Evolutionary conservation across 2,113 vertebrate species (phyloP), one percentile per base, ranked within the genome.

Genomic region (Phasianus colchicus): DNA sequence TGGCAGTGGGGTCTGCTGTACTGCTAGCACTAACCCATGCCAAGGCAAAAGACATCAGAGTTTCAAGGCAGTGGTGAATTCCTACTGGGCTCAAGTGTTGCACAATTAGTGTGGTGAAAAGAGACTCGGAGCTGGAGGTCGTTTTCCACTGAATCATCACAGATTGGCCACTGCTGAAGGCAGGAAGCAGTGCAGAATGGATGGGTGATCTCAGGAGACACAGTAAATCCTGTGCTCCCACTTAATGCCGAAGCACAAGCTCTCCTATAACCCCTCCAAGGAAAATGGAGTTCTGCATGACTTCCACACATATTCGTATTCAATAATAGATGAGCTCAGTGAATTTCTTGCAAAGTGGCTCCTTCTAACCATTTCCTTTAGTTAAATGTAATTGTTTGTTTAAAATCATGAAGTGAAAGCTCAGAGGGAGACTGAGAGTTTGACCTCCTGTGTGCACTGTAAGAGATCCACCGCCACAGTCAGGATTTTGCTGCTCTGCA

Each of bases 331-430:
- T 90, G 80, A 94, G 76, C 91, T 92, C 73, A 58, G 47, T 65
- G 65, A 92, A 40, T 6, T 95, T 48, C 65, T 20, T 52, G 85
- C 50, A 71, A 70, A 94, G 71, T 7, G 63, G 64, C 81, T 80
- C 42, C 87, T 96, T 92, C 89, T 87, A 92, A 81, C 71, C 86
- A 86, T 91, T 94, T 83, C 72, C 85, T 72, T 86, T 74, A 77
- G 91, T 95, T 91, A 81, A 79, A 83, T 48, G 34, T 47, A 86
- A 86, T 83, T 80, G 50, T 92, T 95, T 91, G 67, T 89, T 93
- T 88, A 93, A 86, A 92, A 86, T 21, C 14, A 1, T 86, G 69
- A 89, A 65, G 75, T 42, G 43, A 86, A 93, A 88, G 70, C 91
- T 91, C 85, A 30, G 88, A 78, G 70, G 94, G 79, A 95, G 61